Conservation (phyloP, 1,140 invertebrate genomes). For the Lepidurus packardi region DNA sequence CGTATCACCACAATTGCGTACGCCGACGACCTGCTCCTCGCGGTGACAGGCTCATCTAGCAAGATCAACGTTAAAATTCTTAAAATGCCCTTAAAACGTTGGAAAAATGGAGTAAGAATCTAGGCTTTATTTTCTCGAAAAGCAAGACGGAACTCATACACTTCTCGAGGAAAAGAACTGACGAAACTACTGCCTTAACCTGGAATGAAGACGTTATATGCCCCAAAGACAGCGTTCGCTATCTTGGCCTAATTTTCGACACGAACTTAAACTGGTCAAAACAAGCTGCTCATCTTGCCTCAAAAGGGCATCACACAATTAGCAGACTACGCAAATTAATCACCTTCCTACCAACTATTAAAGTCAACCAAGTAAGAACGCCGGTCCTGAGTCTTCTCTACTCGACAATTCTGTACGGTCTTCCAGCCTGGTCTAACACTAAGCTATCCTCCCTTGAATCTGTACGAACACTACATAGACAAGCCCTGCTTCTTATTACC, state of each 20-base stretch:
- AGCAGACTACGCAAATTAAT: no score
- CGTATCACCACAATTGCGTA: background rate
- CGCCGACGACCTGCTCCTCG: conserved; percentile 26
- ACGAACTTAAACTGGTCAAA: background rate
- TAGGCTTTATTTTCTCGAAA: background rate
- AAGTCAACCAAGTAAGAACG: no score
- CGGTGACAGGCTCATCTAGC: background rate
- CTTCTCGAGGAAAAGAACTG: conserved; percentile 2
- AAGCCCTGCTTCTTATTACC: no score
- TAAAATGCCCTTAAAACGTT: conserved; percentile 15
- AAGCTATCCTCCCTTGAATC: no score
- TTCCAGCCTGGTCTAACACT: no score
- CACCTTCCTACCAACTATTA: no score
- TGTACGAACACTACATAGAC: no score
- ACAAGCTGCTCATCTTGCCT: background rate
- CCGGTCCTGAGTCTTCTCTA: no score
- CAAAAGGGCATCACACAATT: background rate
- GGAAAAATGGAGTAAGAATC: conserved; percentile 13
- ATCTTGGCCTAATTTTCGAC: conserved; percentile 24
- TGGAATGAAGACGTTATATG: background rate
- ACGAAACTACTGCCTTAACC: background rate
- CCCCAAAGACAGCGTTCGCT: background rate
- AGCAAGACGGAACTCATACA: conserved; percentile 25
- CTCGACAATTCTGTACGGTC: no score
- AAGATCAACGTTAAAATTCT: conserved; percentile 21